Base-by-base conservation (phyloP, 2,888 invertebrate species). In the Melolontha melolontha region DNA sequence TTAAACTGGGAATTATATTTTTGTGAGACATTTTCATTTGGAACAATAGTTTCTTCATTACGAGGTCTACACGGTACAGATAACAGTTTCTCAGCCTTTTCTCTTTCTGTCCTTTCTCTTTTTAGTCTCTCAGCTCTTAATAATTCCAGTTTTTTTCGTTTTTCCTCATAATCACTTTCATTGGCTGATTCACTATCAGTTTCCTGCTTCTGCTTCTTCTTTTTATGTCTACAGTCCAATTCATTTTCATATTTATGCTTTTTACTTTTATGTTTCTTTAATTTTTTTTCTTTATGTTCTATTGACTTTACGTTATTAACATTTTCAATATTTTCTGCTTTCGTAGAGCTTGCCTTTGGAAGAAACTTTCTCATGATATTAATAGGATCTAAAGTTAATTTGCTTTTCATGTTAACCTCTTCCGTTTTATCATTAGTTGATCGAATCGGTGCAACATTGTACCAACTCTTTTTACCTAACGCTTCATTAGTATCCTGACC, bases 1-100 rank as follows among this genome's bases (percentile, higher is more conserved):
- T 97, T 98, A 82, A 96, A 98, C 82, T 98, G 97, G 1, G 96
- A 96, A 84, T 97, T 97, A 80, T 98, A 98, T 83, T 93, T 94
- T 77, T 93, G 92, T 73, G 89, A 81, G 51, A 80, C 72, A 62
- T 41, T 66, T 49, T 68, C 52, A 22, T 41, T 59, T 2, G 17
- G 16, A 40, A 73, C 64, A 50, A 74, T 52, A 68, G 76, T 74
- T 17, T 76, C n/a, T 22, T 65, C 66, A 66, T 72, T 70, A 49
- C 81, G 75, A 57, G 81, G 22, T 66, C 39, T 55, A 69, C 73
- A 57, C 86, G 86, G 80, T 79, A 89, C 90, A n/a, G 88, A 89
- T 65, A 97, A 82, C 64, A 97, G 85, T 68, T 86, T 83, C 75
- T 93, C 89, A 4, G 93, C 88, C 79, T 87, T 90, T 62, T 85